Conservation (phyloP, 2,888 invertebrate genomes). For the Habroteleia sp. region DNA sequence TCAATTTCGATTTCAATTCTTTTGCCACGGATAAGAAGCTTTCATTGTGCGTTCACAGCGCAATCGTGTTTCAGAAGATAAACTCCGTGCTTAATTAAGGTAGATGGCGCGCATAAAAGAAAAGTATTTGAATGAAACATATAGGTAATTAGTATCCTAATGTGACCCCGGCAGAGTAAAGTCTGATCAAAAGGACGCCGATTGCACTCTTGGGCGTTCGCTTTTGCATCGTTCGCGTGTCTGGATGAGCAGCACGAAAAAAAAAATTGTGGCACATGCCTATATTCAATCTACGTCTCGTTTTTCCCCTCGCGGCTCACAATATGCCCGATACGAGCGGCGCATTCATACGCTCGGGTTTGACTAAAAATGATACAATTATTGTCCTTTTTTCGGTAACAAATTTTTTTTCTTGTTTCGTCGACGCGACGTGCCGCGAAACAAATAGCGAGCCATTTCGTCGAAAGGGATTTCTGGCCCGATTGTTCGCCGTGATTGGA, state of each 20-base stretch:
- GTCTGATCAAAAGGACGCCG: slow-evolving; percentile 54
- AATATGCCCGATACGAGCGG: slow-evolving; percentile 37
- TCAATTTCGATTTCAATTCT: neutral
- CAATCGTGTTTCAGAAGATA: slow-evolving; percentile 20
- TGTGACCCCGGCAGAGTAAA: slow-evolving; percentile 35
- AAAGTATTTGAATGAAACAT: slow-evolving; percentile 44
- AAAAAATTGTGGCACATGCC: slow-evolving; percentile 27
- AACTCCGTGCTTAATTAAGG: slow-evolving; percentile 29
- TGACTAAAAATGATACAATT: slow-evolving; percentile 51
- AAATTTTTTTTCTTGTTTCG: slow-evolving; percentile 21
- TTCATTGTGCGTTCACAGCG: slow-evolving; percentile 1
- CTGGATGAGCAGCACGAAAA: slow-evolving; percentile 1
- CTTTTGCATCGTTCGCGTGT: slow-evolving; percentile 38
- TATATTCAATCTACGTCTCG: slow-evolving; percentile 42
- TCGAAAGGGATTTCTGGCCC: slow-evolving; percentile 2
- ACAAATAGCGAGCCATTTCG: neutral
- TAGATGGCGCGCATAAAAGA: slow-evolving; percentile 39
- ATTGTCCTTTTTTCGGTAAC: slow-evolving; percentile 31
- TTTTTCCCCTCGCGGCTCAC: slow-evolving; percentile 23
- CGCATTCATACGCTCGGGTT: slow-evolving; percentile 19
- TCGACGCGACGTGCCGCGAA: neutral
- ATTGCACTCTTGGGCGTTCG: slow-evolving; percentile 49
- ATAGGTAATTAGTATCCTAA: slow-evolving; percentile 55
- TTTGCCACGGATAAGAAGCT: neutral
- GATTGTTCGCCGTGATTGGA: slow-evolving; percentile 3